phyloP scores from a whole-genome alignment of 1,140 invertebrate genomes.

The Pogonomyrmex californicus region DNA sequence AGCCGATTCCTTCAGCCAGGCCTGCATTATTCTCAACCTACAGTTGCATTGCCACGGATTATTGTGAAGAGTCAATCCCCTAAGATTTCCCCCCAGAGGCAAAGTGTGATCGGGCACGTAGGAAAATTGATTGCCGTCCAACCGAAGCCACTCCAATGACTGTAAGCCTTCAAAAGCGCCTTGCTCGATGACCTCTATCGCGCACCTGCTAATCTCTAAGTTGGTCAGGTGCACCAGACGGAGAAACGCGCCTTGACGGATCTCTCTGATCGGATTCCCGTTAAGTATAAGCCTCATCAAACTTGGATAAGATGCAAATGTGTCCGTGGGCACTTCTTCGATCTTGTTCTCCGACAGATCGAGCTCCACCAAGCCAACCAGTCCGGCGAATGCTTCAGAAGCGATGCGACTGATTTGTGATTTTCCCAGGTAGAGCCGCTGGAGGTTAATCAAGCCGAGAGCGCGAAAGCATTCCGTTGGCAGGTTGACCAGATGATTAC shows the following conservation, averaged over 20 bases:
- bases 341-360: conserved; percentile 95
- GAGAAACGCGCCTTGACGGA: conserved; percentile 92
- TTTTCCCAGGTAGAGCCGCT: conserved; percentile 93
- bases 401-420: conserved; percentile 93
- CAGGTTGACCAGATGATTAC: conserved; percentile 93
- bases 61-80: conserved; percentile 93
- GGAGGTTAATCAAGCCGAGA: conserved; percentile 94
- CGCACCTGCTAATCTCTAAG: conserved; percentile 93
- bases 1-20: conserved; percentile 92
- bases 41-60: conserved; percentile 97
- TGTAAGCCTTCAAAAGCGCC: conserved; percentile 94
- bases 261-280: conserved; percentile 92
- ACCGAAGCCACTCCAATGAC: conserved; percentile 93
- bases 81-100: conserved; percentile 90
- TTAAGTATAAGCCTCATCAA: conserved; percentile 94
- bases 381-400: conserved; percentile 92
- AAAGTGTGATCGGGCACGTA: conserved; percentile 86
- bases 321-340: conserved; percentile 91
- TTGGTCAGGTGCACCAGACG: conserved; percentile 92
- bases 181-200: conserved; percentile 92
- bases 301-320: conserved; percentile 92
- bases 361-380: conserved; percentile 95
- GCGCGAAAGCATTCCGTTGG: conserved; percentile 92
- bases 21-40: conserved; percentile 91
- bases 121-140: conserved; percentile 93